Percentiles rank a stretch among this genome's conserved stretches.
These are phyloP conservation scores for Mola mola DNA, from an alignment of 2,113 vertebrate species.

Conservation along the genomic window DNA sequence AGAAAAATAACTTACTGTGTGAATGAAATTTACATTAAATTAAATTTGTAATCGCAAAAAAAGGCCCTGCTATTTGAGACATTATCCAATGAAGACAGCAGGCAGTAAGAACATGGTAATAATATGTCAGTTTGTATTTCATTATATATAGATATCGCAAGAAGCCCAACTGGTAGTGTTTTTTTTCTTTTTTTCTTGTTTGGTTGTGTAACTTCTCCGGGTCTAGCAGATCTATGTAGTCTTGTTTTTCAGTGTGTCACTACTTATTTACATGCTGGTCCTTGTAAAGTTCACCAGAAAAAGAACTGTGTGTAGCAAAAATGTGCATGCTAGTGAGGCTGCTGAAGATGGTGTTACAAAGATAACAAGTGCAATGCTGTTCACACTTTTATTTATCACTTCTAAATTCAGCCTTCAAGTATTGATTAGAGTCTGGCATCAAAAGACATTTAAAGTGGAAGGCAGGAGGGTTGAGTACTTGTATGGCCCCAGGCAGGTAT, in stretches of 20 bases:
- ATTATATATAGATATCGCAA: background rate
- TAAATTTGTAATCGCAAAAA: background rate
- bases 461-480: conserved; percentile 59
- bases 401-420: conserved; percentile 76
- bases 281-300: conserved; percentile 1
- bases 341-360: conserved; percentile 22
- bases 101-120: background rate
- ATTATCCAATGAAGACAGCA: background rate
- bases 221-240: background rate
- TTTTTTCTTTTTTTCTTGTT: background rate
- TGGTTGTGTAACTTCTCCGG: no score
- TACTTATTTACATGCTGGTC: background rate
- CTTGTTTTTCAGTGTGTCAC: background rate
- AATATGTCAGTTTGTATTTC: background rate
- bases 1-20: background rate
- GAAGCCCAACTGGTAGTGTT: background rate
- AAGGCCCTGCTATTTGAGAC: no score
- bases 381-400: conserved; percentile 68
- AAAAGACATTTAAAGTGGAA: conserved; percentile 74
- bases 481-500: conserved; percentile 67
- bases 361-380: conserved; percentile 43
- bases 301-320: background rate
- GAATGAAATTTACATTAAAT: background rate
- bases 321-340: conserved; percentile 12
- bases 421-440: conserved; percentile 77